Conservation (phyloP, 2,113 vertebrate species). For the Phoenicopterus ruber region DNA sequence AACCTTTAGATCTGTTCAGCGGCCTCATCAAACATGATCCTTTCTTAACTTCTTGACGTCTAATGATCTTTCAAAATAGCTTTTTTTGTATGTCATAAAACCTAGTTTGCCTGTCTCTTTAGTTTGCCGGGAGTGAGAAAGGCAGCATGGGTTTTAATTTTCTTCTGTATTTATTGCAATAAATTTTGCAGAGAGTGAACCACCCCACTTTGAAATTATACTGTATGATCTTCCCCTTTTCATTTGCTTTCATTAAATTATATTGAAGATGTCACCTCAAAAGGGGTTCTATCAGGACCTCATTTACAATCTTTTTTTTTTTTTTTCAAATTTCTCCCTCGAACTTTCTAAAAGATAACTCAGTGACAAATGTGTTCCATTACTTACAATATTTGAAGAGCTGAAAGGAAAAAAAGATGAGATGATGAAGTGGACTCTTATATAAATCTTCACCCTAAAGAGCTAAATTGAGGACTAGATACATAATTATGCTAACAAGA, state of each 20-base stretch:
- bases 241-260: background rate
- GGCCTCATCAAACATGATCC: background rate
- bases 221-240: background rate
- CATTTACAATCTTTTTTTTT: background rate
- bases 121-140: background rate
- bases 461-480: background rate
- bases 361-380: slow-evolving; percentile 5
- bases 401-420: background rate
- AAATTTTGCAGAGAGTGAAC: background rate
- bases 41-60: background rate
- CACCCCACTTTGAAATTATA: background rate
- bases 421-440: slow-evolving; percentile 24
- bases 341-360: slow-evolving; percentile 9
- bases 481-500: slow-evolving; percentile 5
- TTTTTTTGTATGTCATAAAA: background rate
- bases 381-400: slow-evolving; percentile 5
- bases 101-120: background rate
- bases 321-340: background rate
- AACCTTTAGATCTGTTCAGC: background rate
- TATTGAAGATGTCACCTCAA: background rate
- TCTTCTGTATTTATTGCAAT: background rate
- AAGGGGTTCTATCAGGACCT: background rate
- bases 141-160: background rate
- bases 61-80: background rate
- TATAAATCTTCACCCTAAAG: background rate